Conservation (phyloP, 2,888 invertebrate genomes). For the Caenorhabditis sulstoni region DNA sequence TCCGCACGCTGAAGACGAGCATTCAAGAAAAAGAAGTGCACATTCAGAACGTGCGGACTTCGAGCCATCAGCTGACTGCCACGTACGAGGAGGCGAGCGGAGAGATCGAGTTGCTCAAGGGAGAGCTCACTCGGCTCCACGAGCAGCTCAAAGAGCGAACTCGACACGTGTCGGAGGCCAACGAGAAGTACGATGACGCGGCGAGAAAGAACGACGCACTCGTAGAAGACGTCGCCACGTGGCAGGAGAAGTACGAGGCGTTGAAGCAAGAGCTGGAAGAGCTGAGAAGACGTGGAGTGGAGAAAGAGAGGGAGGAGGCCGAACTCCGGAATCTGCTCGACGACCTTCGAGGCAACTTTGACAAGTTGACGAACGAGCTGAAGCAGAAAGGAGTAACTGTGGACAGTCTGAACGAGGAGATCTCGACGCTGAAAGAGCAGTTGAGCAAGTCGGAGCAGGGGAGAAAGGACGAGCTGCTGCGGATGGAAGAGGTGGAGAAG, state of each 20-base stretch:
- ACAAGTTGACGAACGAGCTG: conserved; percentile 60
- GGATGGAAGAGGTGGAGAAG: conserved; percentile 52
- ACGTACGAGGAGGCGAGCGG: conserved; percentile 50
- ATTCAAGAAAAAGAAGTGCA: conserved; percentile 58
- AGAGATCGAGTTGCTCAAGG: conserved; percentile 42
- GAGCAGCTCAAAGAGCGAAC: conserved; percentile 42
- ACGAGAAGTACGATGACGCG: conserved; percentile 44
- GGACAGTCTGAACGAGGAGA: conserved; percentile 59
- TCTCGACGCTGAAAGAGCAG: conserved; percentile 45
- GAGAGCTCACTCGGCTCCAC: conserved; percentile 34
- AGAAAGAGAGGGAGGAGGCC: conserved; percentile 47
- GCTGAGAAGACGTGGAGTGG: conserved; percentile 9
- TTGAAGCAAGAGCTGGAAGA: conserved; percentile 40
- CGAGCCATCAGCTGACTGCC: conserved; percentile 32
- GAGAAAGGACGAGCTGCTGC: conserved; percentile 45
- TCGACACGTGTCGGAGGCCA: conserved; percentile 22
- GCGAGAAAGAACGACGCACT: conserved; percentile 40
- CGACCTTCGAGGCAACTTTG: conserved; percentile 62
- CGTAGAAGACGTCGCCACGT: conserved; percentile 13
- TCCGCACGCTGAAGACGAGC: conserved; percentile 25
- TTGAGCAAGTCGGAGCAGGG: conserved; percentile 48
- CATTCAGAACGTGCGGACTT: conserved; percentile 49
- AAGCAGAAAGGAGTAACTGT: conserved; percentile 60
- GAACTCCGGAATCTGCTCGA: conserved; percentile 51
- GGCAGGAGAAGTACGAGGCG: conserved; percentile 37